Percentiles rank a stretch among this genome's conserved stretches.
Conservation (phyloP, 2,113 vertebrate genomes). For the Chloropsis cyanopogon region DNA sequence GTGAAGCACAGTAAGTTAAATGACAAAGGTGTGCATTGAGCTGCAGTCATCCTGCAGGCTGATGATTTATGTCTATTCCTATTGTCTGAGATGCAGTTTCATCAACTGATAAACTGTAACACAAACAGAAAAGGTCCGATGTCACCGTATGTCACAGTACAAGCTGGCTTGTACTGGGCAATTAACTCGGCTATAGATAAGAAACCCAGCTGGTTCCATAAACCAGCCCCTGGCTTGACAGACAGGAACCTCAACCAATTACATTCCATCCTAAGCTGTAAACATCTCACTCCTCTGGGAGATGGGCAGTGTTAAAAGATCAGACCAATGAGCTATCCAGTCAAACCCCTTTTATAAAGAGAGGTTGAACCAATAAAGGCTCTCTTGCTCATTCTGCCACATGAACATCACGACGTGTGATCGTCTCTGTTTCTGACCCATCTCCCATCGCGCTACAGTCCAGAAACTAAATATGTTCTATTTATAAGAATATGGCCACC, state of each 20-base stretch:
- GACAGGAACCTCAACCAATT: not conserved
- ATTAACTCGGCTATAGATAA: not conserved
- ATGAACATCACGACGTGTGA: not conserved
- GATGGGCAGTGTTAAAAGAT: not conserved
- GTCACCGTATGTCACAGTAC: not conserved
- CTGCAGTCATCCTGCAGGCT: too few relatives aligned
- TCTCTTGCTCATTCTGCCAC: not conserved
- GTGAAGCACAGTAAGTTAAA: not conserved
- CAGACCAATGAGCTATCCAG: not conserved
- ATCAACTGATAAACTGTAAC: too few relatives aligned
- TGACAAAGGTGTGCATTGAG: too few relatives aligned
- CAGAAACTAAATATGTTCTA: not conserved
- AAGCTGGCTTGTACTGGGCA: not conserved
- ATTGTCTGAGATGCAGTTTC: too few relatives aligned
- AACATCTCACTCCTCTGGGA: not conserved
- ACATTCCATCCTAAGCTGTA: not conserved
- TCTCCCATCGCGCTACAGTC: not conserved
- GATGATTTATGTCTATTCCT: too few relatives aligned
- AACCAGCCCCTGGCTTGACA: not conserved
- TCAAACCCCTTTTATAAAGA: not conserved
- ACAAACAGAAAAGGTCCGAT: not conserved
- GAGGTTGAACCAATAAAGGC: not conserved
- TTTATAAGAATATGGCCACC: not conserved
- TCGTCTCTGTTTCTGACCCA: not conserved
- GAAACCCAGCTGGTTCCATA: not conserved